Evolutionary conservation across 2,888 invertebrate species (phyloP), one percentile per base, ranked within the genome.

Genomic region (Pseudoips prasinana): DNA sequence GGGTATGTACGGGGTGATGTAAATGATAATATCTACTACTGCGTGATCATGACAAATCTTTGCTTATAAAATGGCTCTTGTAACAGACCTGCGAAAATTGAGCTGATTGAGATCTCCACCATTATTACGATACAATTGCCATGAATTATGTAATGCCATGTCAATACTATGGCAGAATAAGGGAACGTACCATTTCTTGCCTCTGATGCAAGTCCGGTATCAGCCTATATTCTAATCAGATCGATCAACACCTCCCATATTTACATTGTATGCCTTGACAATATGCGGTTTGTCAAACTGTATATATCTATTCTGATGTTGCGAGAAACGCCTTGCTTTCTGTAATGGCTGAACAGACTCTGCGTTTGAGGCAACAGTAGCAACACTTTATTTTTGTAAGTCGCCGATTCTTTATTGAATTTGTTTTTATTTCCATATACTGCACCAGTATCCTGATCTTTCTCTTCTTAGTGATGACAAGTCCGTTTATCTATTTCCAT

Each of bases 11-110:
- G n/a, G n/a, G n/a, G n/a, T n/a, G n/a, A n/a, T n/a, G n/a, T n/a
- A n/a, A n/a, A n/a, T n/a, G n/a, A n/a, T n/a, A n/a, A n/a, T n/a
- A n/a, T n/a, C n/a, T n/a, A n/a, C n/a, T n/a, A n/a, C n/a, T n/a
- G n/a, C n/a, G n/a, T n/a, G n/a, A n/a, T n/a, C n/a, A n/a, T n/a
- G n/a, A n/a, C n/a, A n/a, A n/a, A n/a, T n/a, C n/a, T 20, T 11
- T 24, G 22, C 39, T 46, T 41, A 3, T 7, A 20, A 20, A 2
- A 20, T n/a, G 7, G 4, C 7, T 7, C 20, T 20, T 2, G 20
- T 7, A 7, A 20, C 20, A 20, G 20, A 5, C 7, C 20, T 20
- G 20, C 20, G 20, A 14, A 25, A 25, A 3, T 7, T 7, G 5
- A 25, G 8, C 3, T 25, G 25, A n/a, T 25, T 7, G 8, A 10